A percentile compares a stretch with the other conserved stretches of the same genome.
These are phyloP conservation scores for Acipenser ruthenus DNA, from an alignment of 2,797 vertebrate species.

Conservation along the genomic window DNA sequence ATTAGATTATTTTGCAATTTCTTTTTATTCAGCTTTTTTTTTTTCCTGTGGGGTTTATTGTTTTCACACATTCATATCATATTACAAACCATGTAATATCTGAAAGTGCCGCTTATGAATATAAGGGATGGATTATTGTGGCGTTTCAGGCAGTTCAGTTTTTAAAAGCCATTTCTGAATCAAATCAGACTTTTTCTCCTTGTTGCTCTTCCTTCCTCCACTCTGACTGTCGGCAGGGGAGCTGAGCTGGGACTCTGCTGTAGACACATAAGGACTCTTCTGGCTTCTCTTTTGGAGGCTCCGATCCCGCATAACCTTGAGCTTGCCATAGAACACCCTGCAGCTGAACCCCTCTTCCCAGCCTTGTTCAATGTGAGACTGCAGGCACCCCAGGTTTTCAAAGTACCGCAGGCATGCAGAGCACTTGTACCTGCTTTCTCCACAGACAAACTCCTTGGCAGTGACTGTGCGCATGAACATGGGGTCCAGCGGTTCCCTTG, in stretches of 20 bases:
- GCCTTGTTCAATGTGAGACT: constrained; percentile 20
- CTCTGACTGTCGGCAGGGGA: too few relatives aligned
- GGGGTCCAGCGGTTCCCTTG: constrained; percentile 3
- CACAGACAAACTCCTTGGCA: constrained; percentile 12
- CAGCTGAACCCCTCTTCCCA: constrained; percentile 24
- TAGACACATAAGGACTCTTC: neutral
- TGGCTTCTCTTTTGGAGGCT: neutral
- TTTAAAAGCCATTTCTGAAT: constrained; percentile 23
- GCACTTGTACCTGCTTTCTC: constrained; percentile 24
- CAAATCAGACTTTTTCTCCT: constrained; percentile 23
- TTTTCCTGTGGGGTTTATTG: too few relatives aligned
- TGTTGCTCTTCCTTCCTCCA: neutral
- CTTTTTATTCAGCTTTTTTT: too few relatives aligned
- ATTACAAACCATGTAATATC: too few relatives aligned
- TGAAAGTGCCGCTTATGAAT: too few relatives aligned
- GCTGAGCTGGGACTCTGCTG: neutral
- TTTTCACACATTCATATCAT: too few relatives aligned
- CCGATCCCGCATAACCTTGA: constrained; percentile 18
- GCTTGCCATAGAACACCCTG: constrained; percentile 19
- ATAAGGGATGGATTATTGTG: neutral
- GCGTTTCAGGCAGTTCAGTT: constrained; percentile 1
- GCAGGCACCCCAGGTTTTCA: constrained; percentile 11
- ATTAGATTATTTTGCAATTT: too few relatives aligned
- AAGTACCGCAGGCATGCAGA: constrained; percentile 20
- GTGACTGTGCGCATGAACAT: constrained; percentile 25